These are phyloP conservation scores for Pteronotus mesoamericanus DNA, from an alignment of 2,797 vertebrate species.

Conservation along the genomic window DNA sequence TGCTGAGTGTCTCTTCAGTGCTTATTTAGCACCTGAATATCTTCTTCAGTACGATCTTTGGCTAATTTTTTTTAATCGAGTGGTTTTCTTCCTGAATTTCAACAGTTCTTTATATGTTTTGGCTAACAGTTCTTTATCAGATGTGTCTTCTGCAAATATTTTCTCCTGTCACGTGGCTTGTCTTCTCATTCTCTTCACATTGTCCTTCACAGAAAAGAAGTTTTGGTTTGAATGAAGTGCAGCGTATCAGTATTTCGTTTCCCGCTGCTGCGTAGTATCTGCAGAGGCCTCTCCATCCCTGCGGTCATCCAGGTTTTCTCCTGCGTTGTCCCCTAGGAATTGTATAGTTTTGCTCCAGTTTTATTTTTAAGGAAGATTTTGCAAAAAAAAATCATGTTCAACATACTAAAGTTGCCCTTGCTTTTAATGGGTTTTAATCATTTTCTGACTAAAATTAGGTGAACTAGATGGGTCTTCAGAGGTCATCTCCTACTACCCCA, in stretches of 20 bases:
- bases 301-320: background rate
- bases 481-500: background rate
- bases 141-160: background rate
- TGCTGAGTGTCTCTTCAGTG: background rate
- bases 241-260: background rate
- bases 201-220: background rate
- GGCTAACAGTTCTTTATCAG: background rate
- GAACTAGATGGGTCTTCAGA: background rate
- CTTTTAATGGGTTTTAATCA: background rate
- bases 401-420: background rate
- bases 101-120: background rate
- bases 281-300: background rate
- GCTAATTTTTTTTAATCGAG: background rate
- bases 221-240: background rate
- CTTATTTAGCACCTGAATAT: background rate
- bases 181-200: background rate
- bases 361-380: conserved; percentile 15
- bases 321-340: background rate
- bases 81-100: background rate
- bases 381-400: background rate
- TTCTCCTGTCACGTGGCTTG: background rate
- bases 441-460: background rate
- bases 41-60: background rate
- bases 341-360: background rate
- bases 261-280: background rate